Conservation (phyloP, 2,113 vertebrate species). For the Sylvia atricapilla region DNA sequence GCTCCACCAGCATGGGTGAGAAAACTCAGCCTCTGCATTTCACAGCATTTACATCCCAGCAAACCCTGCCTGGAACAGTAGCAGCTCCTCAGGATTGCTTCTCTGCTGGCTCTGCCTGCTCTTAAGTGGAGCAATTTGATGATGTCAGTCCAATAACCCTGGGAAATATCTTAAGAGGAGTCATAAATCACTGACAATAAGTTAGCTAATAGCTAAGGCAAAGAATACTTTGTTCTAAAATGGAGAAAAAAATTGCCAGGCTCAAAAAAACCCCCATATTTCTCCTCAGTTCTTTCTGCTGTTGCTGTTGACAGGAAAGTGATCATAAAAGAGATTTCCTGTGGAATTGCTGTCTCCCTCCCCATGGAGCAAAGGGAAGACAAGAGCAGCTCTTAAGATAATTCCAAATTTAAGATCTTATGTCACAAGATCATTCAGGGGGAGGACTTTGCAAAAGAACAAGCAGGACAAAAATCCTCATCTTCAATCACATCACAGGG, state of each 20-base stretch:
- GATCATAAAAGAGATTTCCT: not conserved
- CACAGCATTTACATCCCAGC: not conserved
- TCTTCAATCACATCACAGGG: not conserved
- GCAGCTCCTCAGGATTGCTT: not conserved
- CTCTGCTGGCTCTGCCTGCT: conserved; percentile 1
- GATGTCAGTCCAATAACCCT: not conserved
- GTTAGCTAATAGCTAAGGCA: not conserved
- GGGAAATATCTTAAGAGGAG: conserved; percentile 1
- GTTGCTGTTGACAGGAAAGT: not conserved
- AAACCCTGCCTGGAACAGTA: not conserved
- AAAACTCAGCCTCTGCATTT: not conserved
- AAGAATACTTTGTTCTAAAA: not conserved
- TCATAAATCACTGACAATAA: not conserved
- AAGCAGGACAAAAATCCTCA: not conserved
- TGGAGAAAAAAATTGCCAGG: not conserved
- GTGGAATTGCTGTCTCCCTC: not conserved
- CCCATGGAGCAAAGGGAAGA: not conserved
- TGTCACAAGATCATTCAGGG: not conserved
- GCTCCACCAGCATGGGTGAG: not conserved
- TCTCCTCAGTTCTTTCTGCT: not conserved
- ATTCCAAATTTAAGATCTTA: not conserved
- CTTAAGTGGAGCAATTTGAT: not conserved
- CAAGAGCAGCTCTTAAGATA: not conserved
- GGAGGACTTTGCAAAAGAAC: not conserved
- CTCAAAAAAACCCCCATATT: rapidly evolving